Evolutionary conservation across 1,140 invertebrate species (phyloP).

Genomic region (Pararge aegeria): DNA sequence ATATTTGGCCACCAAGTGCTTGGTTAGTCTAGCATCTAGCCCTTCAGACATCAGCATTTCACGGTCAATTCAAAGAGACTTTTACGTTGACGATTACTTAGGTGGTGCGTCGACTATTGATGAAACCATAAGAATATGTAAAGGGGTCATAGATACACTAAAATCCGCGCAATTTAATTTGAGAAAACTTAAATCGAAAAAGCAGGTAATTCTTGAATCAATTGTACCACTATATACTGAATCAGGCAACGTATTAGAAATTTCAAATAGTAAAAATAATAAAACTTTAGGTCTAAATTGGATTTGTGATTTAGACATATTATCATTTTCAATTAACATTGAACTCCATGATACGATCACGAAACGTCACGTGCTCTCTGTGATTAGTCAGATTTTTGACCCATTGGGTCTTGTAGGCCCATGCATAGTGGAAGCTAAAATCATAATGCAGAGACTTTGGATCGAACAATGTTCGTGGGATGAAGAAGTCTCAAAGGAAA

Average conservation of each 20-base stretch:
- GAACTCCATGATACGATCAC: conserved; percentile 22
- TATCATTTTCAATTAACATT: conserved; percentile 33
- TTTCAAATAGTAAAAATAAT: conserved; percentile 16
- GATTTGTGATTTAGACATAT: conserved; percentile 33
- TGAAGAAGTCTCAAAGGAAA: conserved; percentile 27
- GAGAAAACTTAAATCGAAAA: conserved; percentile 34
- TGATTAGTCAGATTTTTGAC: conserved; percentile 40
- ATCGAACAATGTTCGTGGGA: conserved; percentile 36
- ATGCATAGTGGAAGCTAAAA: conserved; percentile 35
- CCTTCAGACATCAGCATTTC: conserved; percentile 20
- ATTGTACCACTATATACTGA: conserved; percentile 8
- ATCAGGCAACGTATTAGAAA: neutral
- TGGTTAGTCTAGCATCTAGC: conserved; percentile 24
- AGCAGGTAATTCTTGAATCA: neutral
- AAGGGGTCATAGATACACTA: neutral
- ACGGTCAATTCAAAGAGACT: conserved; percentile 20
- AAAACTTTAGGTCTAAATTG: conserved; percentile 43
- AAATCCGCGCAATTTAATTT: conserved; percentile 21
- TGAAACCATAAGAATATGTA: neutral
- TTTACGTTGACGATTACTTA: conserved; percentile 28
- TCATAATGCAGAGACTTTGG: conserved; percentile 41
- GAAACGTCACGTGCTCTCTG: conserved; percentile 39
- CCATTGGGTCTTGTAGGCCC: conserved; percentile 35
- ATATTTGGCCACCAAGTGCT: conserved; percentile 31
- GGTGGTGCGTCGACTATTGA: no score